Evolutionary conservation across 2,113 vertebrate species (phyloP).

Genomic region (Gobiocypris rarus): DNA sequence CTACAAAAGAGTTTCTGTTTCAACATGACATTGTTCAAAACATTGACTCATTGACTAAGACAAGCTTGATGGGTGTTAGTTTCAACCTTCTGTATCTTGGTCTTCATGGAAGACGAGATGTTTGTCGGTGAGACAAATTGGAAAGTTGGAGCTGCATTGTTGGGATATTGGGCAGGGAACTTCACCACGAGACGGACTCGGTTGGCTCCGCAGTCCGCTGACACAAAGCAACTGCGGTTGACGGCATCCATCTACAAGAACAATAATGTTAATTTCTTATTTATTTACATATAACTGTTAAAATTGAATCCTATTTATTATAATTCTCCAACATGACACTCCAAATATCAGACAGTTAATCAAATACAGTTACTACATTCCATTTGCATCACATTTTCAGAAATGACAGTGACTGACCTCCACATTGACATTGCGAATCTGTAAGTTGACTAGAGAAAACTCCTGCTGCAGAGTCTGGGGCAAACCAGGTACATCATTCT

Average conservation of each 20-base stretch:
- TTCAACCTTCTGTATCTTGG: slow-evolving; percentile 93
- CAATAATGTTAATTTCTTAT: not conserved
- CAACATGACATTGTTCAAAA: not conserved
- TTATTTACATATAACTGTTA: not conserved
- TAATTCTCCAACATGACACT: not conserved
- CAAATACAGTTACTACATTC: not conserved
- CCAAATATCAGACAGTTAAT: not conserved
- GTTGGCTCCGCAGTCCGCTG: slow-evolving; percentile 88
- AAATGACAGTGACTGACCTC: slow-evolving; percentile 79
- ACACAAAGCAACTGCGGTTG: slow-evolving; percentile 92
- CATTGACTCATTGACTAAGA: not conserved
- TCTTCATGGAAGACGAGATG: slow-evolving; percentile 91
- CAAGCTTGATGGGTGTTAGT: not conserved
- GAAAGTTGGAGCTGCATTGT: slow-evolving; percentile 93
- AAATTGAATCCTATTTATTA: not conserved
- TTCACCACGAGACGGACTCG: slow-evolving; percentile 93
- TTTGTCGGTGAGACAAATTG: slow-evolving; percentile 94
- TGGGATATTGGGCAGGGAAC: slow-evolving; percentile 95
- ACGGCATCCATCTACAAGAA: slow-evolving; percentile 89
- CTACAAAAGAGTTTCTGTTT: slow-evolving; percentile 66
- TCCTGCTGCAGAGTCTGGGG: slow-evolving; percentile 97
- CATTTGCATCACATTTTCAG: not conserved
- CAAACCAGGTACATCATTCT: slow-evolving; percentile 81
- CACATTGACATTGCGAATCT: slow-evolving; percentile 96
- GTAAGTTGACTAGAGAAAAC: slow-evolving; percentile 97